phyloP scores from a whole-genome alignment of 2,113 vertebrate genomes.

The Axis porcinus region DNA sequence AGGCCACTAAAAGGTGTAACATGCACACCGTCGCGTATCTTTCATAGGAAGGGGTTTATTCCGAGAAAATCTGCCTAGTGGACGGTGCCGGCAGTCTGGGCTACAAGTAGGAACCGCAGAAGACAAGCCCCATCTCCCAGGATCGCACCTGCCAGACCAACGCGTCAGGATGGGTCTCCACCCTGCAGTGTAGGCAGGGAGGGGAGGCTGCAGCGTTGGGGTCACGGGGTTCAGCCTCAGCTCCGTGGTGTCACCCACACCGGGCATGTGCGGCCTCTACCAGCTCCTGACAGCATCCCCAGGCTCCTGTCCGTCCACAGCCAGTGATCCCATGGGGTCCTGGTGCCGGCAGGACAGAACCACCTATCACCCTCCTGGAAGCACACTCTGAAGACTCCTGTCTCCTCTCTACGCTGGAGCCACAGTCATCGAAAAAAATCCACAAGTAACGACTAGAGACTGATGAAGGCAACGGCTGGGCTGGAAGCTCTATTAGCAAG shows the following conservation, averaged over 20 bases:
- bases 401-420: neutral
- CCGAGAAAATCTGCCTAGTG: neutral
- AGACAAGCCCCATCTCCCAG: neutral
- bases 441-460: rapidly evolving
- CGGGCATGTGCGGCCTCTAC: rapidly evolving
- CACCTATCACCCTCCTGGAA: too few relatives aligned
- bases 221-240: rapidly evolving
- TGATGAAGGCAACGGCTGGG: neutral
- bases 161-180: rapidly evolving
- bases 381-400: neutral
- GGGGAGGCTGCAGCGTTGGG: neutral
- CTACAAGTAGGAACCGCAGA: neutral
- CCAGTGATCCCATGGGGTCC: neutral
- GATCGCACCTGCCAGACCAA: rapidly evolving
- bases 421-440: neutral
- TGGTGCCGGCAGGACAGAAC: neutral
- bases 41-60: neutral
- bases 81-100: too few relatives aligned
- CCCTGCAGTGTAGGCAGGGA: neutral
- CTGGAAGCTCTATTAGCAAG: too few relatives aligned
- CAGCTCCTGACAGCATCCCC: neutral
- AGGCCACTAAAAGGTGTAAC: neutral
- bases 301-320: neutral
- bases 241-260: neutral
- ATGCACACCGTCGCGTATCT: rapidly evolving